Percentiles rank a stretch among this genome's conserved stretches.
Conservation (phyloP, 2,888 invertebrate genomes). For the Hirtodrosophila duncani region DNA sequence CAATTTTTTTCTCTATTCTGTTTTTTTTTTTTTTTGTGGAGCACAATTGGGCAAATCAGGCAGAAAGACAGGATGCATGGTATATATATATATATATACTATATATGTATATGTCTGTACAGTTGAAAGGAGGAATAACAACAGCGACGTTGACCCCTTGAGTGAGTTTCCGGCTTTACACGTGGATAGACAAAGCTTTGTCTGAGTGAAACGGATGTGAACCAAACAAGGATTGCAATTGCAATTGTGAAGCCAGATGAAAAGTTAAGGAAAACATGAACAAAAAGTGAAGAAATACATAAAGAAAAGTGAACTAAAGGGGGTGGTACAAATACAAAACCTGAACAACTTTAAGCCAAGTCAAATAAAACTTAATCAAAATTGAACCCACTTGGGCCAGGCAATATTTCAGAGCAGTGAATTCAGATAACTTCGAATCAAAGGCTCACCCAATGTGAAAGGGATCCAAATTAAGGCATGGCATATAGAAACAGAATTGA, state of each 20-base stretch:
- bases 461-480: too few species aligned
- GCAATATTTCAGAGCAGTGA: too few species aligned
- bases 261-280: not conserved
- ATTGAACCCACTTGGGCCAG: too few species aligned
- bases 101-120: slow-evolving; percentile 7
- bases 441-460: too few species aligned
- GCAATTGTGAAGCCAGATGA: slow-evolving; percentile 2
- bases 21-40: slow-evolving; percentile 20
- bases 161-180: slow-evolving; percentile 30
- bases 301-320: too few species aligned
- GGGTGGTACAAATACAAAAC: too few species aligned
- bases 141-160: too few species aligned
- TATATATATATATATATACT: slow-evolving; percentile 4
- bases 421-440: too few species aligned
- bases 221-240: slow-evolving; percentile 10
- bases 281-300: too few species aligned
- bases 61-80: slow-evolving; percentile 21
- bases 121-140: slow-evolving; percentile 10
- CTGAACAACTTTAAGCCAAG: too few species aligned
- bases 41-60: slow-evolving; percentile 65
- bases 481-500: too few species aligned
- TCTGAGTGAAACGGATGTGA: slow-evolving; percentile 8
- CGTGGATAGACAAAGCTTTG: slow-evolving; percentile 20
- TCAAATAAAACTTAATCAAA: too few species aligned
- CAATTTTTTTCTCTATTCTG: slow-evolving; percentile 53